phyloP scores from a whole-genome alignment of 2,888 invertebrate species.

The Caenorhabditis sp. region DNA sequence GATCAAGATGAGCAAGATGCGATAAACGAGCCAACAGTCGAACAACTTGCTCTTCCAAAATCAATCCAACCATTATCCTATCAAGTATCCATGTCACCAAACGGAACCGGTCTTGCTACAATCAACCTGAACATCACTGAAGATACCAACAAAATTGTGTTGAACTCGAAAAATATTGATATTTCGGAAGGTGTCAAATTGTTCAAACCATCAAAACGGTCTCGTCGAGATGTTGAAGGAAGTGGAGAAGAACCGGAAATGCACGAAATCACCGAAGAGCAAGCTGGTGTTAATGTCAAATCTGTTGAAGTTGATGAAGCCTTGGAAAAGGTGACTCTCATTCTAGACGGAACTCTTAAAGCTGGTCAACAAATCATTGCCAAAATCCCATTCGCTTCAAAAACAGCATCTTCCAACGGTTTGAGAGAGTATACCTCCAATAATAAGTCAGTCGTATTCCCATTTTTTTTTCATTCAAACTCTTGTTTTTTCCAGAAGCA shows the following conservation, averaged over 20 bases:
- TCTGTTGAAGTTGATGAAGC: constrained; percentile 46
- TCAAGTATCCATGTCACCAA: background rate
- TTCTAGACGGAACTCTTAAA: constrained; percentile 45
- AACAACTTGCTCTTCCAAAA: constrained; percentile 55
- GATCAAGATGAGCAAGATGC: constrained; percentile 36
- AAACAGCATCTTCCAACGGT: constrained; percentile 25
- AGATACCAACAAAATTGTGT: constrained; percentile 43
- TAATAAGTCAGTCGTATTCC: background rate
- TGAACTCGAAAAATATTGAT: constrained; percentile 41
- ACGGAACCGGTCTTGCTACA: constrained; percentile 25
- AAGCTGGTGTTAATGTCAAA: constrained; percentile 30
- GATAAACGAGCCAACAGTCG: constrained; percentile 50
- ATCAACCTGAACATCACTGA: constrained; percentile 36
- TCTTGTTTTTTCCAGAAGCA: constrained; percentile 6
- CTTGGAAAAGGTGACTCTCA: constrained; percentile 56
- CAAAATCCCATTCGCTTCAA: constrained; percentile 37
- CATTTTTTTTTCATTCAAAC: too few relatives aligned
- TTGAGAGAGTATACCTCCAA: constrained; percentile 24
- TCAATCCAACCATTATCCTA: constrained; percentile 36
- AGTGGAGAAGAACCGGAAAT: constrained; percentile 11
- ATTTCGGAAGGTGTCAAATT: constrained; percentile 20
- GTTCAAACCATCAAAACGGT: background rate
- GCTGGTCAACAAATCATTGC: constrained; percentile 37
- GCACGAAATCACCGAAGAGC: constrained; percentile 20
- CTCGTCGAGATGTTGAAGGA: background rate